Base-by-base conservation (phyloP, 2,797 vertebrate genomes). In the Cossypha niveicapilla region DNA sequence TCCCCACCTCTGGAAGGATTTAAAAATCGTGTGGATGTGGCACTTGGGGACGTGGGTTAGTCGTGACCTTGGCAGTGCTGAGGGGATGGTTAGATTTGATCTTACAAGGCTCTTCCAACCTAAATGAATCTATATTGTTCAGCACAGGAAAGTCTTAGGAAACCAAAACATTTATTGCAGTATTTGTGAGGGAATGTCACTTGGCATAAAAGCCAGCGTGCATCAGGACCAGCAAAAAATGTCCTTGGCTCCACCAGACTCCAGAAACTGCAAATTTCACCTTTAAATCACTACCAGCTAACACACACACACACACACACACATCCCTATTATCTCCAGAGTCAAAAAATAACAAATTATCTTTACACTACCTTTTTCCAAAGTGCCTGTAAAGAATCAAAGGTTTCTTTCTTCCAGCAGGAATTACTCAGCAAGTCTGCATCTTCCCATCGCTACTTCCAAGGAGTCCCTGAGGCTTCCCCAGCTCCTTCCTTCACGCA, bases 141-240 rank as follows among this genome's bases (percentile, higher is more conserved):
- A 54, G 54, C 18, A 48, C 13, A 67, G 18, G 18, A 24, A 57
- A 73, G 8, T 37, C 27, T 53, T 25, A 18, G 11, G 41, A 83
- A 90, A 42, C 6, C 3, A 25, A 83, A 83, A 10, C 3, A 10
- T 15, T 88, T 50, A 30, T 60, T 44, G 17, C 30, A 27, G 35
- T 19, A 48, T 62, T 61, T 30, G 7, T 7, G 7, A 76, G 48
- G 4, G 5, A 2, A 35, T n/a, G 9, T 50, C 22, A 56, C 28
- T 27, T 39, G 8, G 18, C 16, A 74, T 39, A 62, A 79, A 87
- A 70, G 14, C 3, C 18, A 16, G 27, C 2, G 12, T 3, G 7
- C 3, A 0, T 10, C 13, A 42, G 37, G 19, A 23, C 14, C 13
- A 48, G n/a, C 4, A 0, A 27, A 73, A 79, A 61, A 25, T 0